A percentile compares a stretch with the other conserved stretches of the same genome.
phyloP scores from a whole-genome alignment of 2,113 vertebrate genomes.

The Siniperca chuatsi region DNA sequence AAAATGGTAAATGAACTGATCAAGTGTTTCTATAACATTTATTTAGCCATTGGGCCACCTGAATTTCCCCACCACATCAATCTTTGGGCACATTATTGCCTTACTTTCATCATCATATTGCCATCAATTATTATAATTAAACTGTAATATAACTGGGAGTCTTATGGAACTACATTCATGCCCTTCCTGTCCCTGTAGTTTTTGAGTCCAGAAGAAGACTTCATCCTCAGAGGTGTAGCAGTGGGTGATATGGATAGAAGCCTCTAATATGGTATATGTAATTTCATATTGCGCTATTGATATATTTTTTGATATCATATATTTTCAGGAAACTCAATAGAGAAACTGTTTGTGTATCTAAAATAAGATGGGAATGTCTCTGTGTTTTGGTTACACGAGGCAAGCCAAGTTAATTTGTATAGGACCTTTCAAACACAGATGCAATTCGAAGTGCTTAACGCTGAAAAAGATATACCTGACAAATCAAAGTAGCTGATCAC shows the following conservation, averaged over 20 bases:
- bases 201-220: background rate
- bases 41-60: slow-evolving; percentile 6
- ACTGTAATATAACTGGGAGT: background rate
- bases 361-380: no score
- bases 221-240: background rate
- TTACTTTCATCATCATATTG: slow-evolving; percentile 8
- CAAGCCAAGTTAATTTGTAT: no score
- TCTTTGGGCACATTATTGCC: slow-evolving; percentile 15
- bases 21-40: background rate
- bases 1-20: slow-evolving; percentile 6
- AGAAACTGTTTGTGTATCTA: no score
- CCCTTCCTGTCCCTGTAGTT: background rate
- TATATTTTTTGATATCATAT: no score
- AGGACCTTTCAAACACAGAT: no score
- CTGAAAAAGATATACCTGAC: no score
- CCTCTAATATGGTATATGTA: no score
- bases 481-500: no score
- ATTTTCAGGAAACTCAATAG: no score
- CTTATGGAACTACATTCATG: background rate
- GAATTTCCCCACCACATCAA: background rate
- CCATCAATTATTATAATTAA: background rate
- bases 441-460: no score
- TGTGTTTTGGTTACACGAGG: no score
- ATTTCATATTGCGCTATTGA: no score
- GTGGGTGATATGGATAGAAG: background rate